These are phyloP conservation scores for Paralichthys olivaceus DNA, from an alignment of 2,113 vertebrate species.

Conservation along the genomic window DNA sequence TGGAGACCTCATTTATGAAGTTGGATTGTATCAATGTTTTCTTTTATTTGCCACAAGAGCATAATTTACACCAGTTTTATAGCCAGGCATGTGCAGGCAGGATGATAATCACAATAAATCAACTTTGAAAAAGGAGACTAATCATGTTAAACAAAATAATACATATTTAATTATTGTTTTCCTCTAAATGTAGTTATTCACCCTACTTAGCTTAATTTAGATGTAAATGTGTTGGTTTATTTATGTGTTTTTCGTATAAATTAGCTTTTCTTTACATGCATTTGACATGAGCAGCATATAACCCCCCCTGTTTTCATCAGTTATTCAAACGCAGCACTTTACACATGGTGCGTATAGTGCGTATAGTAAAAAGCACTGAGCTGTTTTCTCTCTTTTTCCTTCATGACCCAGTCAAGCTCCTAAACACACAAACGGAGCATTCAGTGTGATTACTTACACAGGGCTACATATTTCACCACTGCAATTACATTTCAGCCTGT, in stretches of 20 bases:
- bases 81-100: background rate
- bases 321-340: constrained; percentile 2
- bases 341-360: constrained; percentile 21
- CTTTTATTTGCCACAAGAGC: background rate
- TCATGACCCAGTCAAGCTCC: constrained; percentile 29
- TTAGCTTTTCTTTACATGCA: background rate
- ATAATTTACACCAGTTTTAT: background rate
- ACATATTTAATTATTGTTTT: no score
- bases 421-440: constrained; percentile 58
- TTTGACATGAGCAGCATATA: background rate
- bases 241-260: background rate
- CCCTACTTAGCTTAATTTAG: no score
- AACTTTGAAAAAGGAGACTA: background rate
- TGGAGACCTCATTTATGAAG: background rate
- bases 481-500: constrained; percentile 60
- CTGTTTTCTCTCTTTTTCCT: constrained; percentile 1
- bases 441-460: constrained; percentile 59
- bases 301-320: constrained; percentile 8
- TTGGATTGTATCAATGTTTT: background rate
- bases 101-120: background rate
- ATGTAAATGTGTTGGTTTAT: background rate
- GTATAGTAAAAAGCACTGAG: background rate
- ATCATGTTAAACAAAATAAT: background rate
- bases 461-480: constrained; percentile 48
- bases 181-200: no score